phyloP scores from a whole-genome alignment of 2,797 vertebrate genomes.

The Leucoraja ocellata region DNA sequence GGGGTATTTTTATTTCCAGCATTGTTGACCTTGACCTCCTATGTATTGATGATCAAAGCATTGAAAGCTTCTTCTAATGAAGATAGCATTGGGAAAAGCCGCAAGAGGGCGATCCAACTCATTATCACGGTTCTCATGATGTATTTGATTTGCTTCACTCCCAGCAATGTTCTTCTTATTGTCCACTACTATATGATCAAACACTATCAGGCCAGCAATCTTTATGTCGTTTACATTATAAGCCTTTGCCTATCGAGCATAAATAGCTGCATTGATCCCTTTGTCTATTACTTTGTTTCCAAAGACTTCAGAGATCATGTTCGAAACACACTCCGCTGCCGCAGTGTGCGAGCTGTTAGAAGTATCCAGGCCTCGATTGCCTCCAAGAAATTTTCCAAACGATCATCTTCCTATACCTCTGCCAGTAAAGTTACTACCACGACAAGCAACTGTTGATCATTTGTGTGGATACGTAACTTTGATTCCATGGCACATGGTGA shows the following conservation, averaged over 20 bases:
- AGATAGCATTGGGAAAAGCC: constrained; percentile 61
- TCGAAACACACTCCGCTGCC: constrained; percentile 76
- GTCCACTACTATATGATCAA: constrained; percentile 72
- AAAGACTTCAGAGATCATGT: constrained; percentile 82
- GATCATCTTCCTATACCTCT: constrained; percentile 64
- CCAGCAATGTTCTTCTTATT: constrained; percentile 83
- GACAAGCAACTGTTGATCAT: constrained; percentile 61
- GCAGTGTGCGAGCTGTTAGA: constrained; percentile 72
- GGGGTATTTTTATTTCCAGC: constrained; percentile 78
- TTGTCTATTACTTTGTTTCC: constrained; percentile 88
- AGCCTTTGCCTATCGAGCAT: constrained; percentile 75
- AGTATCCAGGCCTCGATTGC: constrained; percentile 77
- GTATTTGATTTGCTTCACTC: constrained; percentile 83
- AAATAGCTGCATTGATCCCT: constrained; percentile 89
- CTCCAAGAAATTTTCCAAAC: constrained; percentile 73
- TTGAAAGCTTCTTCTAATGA: constrained; percentile 62
- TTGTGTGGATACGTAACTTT: not conserved
- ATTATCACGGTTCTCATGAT: constrained; percentile 71
- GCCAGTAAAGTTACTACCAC: constrained; percentile 56
- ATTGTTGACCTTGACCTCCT: constrained; percentile 66
- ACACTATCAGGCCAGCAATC: constrained; percentile 48
- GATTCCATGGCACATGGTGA: not conserved
- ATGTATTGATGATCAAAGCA: constrained; percentile 69
- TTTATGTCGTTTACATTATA: constrained; percentile 69
- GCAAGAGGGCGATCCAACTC: constrained; percentile 65